Evolutionary conservation across 2,888 invertebrate genomes (phyloP).

Genomic region (Ariolimax columbianus): DNA sequence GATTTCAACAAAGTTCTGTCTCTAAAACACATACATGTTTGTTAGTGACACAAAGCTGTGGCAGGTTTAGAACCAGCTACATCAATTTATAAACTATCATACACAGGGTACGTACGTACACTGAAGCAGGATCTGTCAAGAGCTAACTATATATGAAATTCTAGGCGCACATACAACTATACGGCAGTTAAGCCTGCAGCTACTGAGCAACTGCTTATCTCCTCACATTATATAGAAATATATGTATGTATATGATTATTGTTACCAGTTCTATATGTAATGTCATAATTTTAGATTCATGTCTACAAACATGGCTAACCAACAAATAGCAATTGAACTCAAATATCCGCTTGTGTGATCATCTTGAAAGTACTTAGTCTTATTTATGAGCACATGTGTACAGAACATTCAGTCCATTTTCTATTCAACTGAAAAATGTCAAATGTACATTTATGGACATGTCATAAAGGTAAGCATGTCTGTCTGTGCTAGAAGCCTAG

Average conservation of each 20-base stretch:
- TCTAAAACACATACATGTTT: no score
- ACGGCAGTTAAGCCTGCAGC: not conserved
- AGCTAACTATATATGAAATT: not conserved
- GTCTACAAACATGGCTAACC: no score
- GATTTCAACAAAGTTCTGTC: no score
- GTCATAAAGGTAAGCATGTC: not conserved
- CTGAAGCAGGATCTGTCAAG: not conserved
- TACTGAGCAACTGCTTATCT: conserved; percentile 11
- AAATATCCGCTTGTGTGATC: no score
- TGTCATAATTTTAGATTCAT: no score
- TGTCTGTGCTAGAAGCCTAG: not conserved
- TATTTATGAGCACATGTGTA: not conserved
- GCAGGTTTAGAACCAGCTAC: no score
- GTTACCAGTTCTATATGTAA: not conserved
- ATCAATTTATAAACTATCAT: not conserved
- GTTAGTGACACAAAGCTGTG: no score
- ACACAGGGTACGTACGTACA: not conserved
- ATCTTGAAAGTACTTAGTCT: not conserved
- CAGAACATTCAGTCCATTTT: not conserved
- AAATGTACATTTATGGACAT: conserved; percentile 1
- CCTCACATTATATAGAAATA: not conserved
- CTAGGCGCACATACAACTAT: conserved; percentile 16
- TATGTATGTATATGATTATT: not conserved
- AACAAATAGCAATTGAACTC: no score
- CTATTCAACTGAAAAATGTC: not conserved